These are phyloP conservation scores for Eunapius fragilis DNA, from an alignment of 37 sponge, comb jelly and placozoan genomes.

Conservation along the genomic window DNA sequence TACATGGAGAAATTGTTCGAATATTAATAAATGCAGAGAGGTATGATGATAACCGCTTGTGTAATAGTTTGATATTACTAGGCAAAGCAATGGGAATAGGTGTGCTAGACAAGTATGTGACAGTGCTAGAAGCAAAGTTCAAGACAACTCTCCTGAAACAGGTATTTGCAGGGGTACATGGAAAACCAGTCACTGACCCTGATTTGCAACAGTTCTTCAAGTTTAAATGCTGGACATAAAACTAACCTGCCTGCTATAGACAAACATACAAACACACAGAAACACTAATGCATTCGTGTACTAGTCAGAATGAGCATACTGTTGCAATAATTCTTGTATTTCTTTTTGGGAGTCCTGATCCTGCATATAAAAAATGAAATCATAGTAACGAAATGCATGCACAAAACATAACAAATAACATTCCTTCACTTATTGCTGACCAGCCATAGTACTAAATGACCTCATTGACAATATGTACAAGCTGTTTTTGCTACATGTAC, in stretches of 20 bases:
- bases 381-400: background rate
- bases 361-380: background rate
- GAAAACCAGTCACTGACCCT: slow-evolving; percentile 77
- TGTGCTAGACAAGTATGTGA: slow-evolving; percentile 86
- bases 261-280: background rate
- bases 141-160: slow-evolving; percentile 80
- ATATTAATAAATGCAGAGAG: slow-evolving; percentile 80
- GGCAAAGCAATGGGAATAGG: slow-evolving; percentile 89
- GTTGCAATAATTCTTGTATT: slow-evolving; percentile 20
- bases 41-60: slow-evolving; percentile 80
- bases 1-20: slow-evolving; percentile 92
- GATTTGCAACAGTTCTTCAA: slow-evolving; percentile 94
- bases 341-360: slow-evolving; percentile 19
- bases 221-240: slow-evolving; percentile 88
- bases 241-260: background rate
- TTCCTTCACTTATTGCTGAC: no score
- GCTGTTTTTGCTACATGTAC: no score
- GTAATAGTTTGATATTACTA: slow-evolving; percentile 74
- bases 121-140: slow-evolving; percentile 86
- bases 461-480: no score
- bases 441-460: no score
- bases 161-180: slow-evolving; percentile 89
- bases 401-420: no score
- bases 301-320: slow-evolving; percentile 2
- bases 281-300: background rate